phyloP scores from a whole-genome alignment of 2,113 vertebrate genomes.

The Phocoena phocoena region DNA sequence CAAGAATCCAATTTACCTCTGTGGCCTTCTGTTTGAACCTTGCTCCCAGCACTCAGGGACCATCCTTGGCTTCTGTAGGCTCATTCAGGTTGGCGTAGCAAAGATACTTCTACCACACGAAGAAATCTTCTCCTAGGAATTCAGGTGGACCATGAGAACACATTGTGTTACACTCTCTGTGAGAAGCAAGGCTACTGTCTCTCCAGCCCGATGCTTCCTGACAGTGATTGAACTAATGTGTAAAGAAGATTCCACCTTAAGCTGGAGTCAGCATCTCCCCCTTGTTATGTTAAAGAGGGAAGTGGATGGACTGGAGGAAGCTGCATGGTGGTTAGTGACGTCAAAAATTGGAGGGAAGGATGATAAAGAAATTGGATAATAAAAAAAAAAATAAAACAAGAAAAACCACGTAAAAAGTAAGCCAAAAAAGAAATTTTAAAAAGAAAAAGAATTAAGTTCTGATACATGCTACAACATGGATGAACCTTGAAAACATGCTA shows the following conservation, averaged over 20 bases:
- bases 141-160: background rate
- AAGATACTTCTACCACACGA: background rate
- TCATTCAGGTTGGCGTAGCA: background rate
- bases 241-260: background rate
- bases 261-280: background rate
- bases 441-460: background rate
- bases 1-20: background rate
- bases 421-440: too few species aligned
- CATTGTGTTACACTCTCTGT: background rate
- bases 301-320: background rate
- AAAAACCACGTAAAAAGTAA: background rate
- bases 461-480: too few species aligned
- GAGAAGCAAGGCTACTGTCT: background rate
- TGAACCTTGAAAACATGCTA: background rate
- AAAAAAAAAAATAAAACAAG: background rate
- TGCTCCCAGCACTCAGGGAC: background rate
- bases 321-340: background rate
- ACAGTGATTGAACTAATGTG: background rate
- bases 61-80: background rate
- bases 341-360: background rate
- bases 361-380: background rate
- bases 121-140: background rate
- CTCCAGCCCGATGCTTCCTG: background rate
- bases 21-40: background rate
- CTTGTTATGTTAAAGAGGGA: background rate